These are phyloP conservation scores for Hymenochirus boettgeri DNA, from an alignment of 2,113 vertebrate genomes.

Conservation along the genomic window DNA sequence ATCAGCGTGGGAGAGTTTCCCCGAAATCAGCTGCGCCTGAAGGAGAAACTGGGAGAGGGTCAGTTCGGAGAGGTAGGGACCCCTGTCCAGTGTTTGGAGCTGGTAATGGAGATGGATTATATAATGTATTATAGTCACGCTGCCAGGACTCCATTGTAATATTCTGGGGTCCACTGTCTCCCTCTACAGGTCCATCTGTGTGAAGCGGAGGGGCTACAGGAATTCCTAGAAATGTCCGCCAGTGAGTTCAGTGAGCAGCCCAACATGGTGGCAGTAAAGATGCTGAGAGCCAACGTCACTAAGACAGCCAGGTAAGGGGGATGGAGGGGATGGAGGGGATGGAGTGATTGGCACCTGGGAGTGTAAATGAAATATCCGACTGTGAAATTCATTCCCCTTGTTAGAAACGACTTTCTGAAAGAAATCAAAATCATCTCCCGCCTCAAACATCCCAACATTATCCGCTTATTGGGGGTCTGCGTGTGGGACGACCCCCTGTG, in stretches of 20 bases:
- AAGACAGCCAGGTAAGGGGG: constrained; percentile 65
- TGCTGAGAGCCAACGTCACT: constrained; percentile 73
- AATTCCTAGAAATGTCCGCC: constrained; percentile 66
- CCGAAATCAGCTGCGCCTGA: constrained; percentile 65
- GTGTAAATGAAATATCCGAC: no score
- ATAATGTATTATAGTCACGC: background rate
- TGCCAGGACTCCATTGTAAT: background rate
- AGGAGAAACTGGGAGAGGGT: constrained; percentile 79
- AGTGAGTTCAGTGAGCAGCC: constrained; percentile 56
- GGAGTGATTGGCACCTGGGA: no score
- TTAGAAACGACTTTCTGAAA: constrained; percentile 78
- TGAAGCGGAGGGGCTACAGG: constrained; percentile 66
- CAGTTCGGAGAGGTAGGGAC: constrained; percentile 75
- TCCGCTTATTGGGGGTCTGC: constrained; percentile 77
- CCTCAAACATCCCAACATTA: constrained; percentile 78
- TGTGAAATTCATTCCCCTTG: background rate
- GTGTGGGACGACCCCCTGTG: constrained; percentile 73
- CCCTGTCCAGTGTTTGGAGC: no score
- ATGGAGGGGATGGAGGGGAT: background rate
- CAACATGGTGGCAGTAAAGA: constrained; percentile 73
- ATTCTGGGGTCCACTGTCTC: background rate
- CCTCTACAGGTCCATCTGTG: constrained; percentile 72
- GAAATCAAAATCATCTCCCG: constrained; percentile 84
- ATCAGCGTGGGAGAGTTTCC: constrained; percentile 75
- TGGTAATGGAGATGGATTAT: no score